Evolutionary conservation across 2,113 vertebrate genomes (phyloP), one percentile per base, ranked within the genome.

Genomic region (Orcinus orca): DNA sequence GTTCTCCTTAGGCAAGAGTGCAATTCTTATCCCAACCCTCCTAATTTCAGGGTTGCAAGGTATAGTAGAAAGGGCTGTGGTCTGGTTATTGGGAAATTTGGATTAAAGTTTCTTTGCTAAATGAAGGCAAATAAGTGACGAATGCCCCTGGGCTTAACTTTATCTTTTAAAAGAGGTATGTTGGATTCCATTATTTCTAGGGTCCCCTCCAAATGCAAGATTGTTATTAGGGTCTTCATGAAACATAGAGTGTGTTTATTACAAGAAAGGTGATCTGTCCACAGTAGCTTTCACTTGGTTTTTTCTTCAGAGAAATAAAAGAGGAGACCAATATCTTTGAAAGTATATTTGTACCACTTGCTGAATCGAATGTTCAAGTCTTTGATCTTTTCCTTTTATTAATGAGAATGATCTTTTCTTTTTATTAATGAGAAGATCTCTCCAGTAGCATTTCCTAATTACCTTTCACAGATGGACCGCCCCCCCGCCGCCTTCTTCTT

Each of bases 161-260:
- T 89, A 76, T 96, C 73, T 89, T 96, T 96, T 82, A 65, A 74
- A 95, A 93, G 92, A 95, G 13, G 14, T 53, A 1, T 86, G 13
- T 70, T 88, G 50, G 62, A 70, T 95, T 95, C 29, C n/a, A 84
- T 80, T 96, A 60, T 74, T 79, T 96, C 88, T 38, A 70, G 84
- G 38, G 11, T 55, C 55, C 58, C 53, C 97, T 96, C 73, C 62
- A 96, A 77, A 83, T 79, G 38, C 36, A n/a, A 71, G 38, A 81
- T 84, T 86, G 26, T 62, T 84, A 20, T 76, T 67, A 84, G 33
- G 26, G 20, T 71, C 80, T 95, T 96, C 47, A 70, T 83, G 87
- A 88, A 98, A 70, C 15, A 77, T 44, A 77, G 17, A 44, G 26
- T 38, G 17, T 83, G 20, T 82, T 86, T 94, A 38, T 67, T 96